Base-by-base conservation (phyloP, 2,797 vertebrate species). In the Mionectes olivaceus region DNA sequence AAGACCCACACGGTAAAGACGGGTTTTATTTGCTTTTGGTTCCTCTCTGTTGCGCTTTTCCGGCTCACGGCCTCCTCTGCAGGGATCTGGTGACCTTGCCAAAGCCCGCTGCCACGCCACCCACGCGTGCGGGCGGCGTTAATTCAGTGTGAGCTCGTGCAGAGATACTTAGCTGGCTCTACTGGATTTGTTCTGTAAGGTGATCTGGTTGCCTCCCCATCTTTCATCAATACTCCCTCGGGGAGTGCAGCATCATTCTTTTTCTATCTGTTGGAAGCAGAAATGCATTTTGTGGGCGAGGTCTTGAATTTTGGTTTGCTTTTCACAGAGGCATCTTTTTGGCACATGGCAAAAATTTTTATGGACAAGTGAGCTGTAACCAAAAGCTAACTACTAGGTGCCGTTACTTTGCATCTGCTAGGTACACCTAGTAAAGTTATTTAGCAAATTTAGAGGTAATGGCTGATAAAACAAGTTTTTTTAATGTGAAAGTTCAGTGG, bases 1-100 rank as follows among this genome's bases (percentile, higher is more conserved):
- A 98, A 47, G 99, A 99, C 81, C 93, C 98, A 82, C 99, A 98
- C 95, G 99, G 99, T 99, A 98, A 97, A 79, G 84, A 76, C 21
- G 46, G 15, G 8, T 79, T 87, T 86, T 61, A 53, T 87, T 95
- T 95, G 35, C 68, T 80, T 91, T 93, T 64, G 78, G 73, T 89
- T 91, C 74, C 25, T 74, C 90, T 96, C 93, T 93, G 82, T 90
- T 91, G 88, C 84, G 64, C 83, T 82, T 95, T 91, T 74, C 91
- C 3, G 7, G 39, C 61, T 89, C 24, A 46, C 3, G 37, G 43
- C 77, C 1, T 21, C 32, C 80, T 77, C 25, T 35, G 19, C 46
- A 16, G n/a, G 84, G 83, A 39, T 70, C 27, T 47, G 12, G 83
- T 5, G 61, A 27, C 83, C 27, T 8, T 50, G 83, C 92, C 94